phyloP scores from a whole-genome alignment of 2,113 vertebrate genomes.

The Ameiurus melas region DNA sequence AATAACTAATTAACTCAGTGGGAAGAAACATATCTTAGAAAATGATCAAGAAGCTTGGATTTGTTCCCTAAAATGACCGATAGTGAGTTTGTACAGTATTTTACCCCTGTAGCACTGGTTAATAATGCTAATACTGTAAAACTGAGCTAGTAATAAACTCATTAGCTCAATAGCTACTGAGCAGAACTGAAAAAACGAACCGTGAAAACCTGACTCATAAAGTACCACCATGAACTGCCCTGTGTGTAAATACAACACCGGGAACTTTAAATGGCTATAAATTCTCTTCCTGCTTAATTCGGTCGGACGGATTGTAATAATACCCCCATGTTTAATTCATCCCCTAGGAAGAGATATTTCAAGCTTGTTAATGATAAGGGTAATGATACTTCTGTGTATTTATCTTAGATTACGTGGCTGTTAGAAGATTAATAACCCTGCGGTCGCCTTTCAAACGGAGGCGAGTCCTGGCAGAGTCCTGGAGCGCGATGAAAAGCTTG shows the following conservation, averaged over 20 bases:
- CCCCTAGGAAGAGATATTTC: constrained; percentile 58
- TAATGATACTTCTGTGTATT: constrained; percentile 79
- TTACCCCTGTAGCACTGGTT: neutral
- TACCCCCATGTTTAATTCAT: constrained; percentile 45
- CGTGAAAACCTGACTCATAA: too few species aligned
- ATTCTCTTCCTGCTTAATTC: constrained; percentile 30
- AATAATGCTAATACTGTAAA: neutral
- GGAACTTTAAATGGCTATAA: neutral
- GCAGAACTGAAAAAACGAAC: neutral
- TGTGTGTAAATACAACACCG: constrained; percentile 4
- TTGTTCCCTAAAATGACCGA: neutral
- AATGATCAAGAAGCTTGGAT: neutral
- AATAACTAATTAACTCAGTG: neutral
- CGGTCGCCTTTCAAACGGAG: constrained; percentile 83
- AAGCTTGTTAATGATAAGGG: constrained; percentile 74
- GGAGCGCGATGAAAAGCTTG: constrained; percentile 82
- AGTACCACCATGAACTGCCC: neutral
- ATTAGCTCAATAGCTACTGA: neutral
- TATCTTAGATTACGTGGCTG: constrained; percentile 83
- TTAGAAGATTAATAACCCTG: constrained; percentile 86
- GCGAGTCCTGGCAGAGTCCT: constrained; percentile 85
- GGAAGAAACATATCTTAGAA: neutral
- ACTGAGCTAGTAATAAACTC: neutral
- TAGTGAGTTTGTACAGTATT: neutral
- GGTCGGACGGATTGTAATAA: constrained; percentile 42